Evolutionary conservation across 2,113 vertebrate genomes (phyloP).

Genomic region (Scophthalmus maximus): DNA sequence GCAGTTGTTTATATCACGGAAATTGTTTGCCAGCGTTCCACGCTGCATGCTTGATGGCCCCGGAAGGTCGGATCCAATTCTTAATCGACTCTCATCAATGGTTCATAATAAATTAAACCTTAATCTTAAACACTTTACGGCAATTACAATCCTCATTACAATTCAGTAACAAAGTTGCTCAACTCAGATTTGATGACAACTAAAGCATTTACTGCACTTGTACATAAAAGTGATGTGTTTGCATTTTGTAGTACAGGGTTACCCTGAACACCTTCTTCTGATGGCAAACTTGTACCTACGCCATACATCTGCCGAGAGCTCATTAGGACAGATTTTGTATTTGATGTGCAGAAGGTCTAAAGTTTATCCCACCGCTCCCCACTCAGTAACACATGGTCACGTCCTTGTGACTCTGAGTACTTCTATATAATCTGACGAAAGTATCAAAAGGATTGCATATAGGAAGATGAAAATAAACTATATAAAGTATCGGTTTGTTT

Average conservation of each 20-base stretch:
- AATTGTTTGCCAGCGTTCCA: background rate
- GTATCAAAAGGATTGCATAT: background rate
- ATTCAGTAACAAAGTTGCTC: background rate
- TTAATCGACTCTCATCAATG: background rate
- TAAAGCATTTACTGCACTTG: background rate
- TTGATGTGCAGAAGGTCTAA: conserved; percentile 14
- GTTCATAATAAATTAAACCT: too few relatives aligned
- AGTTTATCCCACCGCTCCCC: background rate
- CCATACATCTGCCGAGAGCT: background rate
- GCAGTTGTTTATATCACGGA: background rate
- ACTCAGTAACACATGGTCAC: background rate
- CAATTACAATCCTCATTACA: too few relatives aligned
- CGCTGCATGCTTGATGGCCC: background rate
- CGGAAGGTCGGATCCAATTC: background rate
- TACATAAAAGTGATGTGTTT: too few relatives aligned
- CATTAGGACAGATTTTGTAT: conserved; percentile 2
- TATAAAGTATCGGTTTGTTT: background rate
- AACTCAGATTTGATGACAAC: background rate
- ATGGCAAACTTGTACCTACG: background rate
- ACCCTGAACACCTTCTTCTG: background rate
- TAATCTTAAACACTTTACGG: too few relatives aligned
- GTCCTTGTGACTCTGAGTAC: background rate
- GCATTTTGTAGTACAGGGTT: background rate
- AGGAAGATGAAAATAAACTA: background rate
- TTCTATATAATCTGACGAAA: background rate